Evolutionary conservation across 2,797 vertebrate species (phyloP), one percentile per base, ranked within the genome.

Genomic region (Aphelocoma californica): DNA sequence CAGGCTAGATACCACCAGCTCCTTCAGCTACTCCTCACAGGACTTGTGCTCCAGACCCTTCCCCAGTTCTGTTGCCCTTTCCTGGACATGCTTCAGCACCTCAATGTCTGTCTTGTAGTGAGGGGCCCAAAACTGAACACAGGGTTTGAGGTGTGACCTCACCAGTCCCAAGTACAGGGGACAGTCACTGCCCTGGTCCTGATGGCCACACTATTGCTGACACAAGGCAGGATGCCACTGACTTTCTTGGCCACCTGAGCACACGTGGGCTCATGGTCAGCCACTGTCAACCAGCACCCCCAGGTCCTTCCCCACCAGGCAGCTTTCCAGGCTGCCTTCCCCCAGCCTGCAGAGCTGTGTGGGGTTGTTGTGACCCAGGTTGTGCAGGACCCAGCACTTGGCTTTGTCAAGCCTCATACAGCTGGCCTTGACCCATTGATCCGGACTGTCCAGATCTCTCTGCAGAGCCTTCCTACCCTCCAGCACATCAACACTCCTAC

Each of bases 261-360:
- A 67, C 17, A 73, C 0, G 0, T 7, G 61, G 40, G 12, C 10
- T 50, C 42, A 20, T 18, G 36, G 38, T 50, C 42, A 28, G 25
- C 1, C 7, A 16, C 21, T 28, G 15, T 10, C 56, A 69, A 31
- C 25, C 18, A 86, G n/a, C 42, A 62, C 1, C 3, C 10, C 3
- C 11, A 70, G 29, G 16, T 28, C 5, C 57, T 45, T 70, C 56
- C 20, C 44, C 23, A 53, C 15, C 34, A 34, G 26, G 70, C 38
- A 75, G 45, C 18, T 34, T 81, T 58, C 57, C 67, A 67, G 42
- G 15, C 42, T 73, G 42, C 58, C 54, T 75, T 50, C 19, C 9
- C 31, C 28, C 42, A 53, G 8, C 45, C 51, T 71, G 28, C 10
- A 77, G 51, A 47, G 9, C 19, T 70, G 21, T 9, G 40, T 42